phyloP scores from a whole-genome alignment of 2,888 invertebrate species.

The Ptychoptera contaminata region DNA sequence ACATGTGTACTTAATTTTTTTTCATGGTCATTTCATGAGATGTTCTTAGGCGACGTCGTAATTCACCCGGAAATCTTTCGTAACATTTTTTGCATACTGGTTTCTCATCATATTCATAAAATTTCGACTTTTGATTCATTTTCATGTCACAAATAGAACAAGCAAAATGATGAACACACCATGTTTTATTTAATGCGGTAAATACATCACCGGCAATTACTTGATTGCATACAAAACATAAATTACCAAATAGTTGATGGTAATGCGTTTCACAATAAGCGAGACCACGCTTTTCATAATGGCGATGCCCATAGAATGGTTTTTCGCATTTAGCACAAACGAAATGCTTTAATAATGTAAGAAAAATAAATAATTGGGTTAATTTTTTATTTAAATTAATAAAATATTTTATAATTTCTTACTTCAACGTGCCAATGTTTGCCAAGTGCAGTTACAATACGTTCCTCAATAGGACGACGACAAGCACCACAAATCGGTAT shows the following conservation, averaged over 20 bases:
- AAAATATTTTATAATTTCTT: too few relatives aligned
- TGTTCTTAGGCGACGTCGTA: slow-evolving; percentile 79
- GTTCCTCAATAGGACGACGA: slow-evolving; percentile 94
- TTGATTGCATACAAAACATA: slow-evolving; percentile 97
- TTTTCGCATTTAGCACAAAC: slow-evolving; percentile 99
- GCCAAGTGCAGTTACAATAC: slow-evolving; percentile 94
- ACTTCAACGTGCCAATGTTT: slow-evolving; percentile 98
- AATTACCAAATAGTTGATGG: slow-evolving; percentile 95
- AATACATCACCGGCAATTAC: slow-evolving; percentile 96
- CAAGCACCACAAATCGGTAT: slow-evolving; percentile 99
- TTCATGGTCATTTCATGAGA: slow-evolving; percentile 68
- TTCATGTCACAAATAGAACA: slow-evolving; percentile 94
- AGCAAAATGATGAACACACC: slow-evolving; percentile 98
- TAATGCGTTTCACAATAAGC: slow-evolving; percentile 99
- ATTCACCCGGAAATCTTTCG: slow-evolving; percentile 87
- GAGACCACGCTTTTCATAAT: slow-evolving; percentile 95
- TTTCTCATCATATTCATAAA: slow-evolving; percentile 96
- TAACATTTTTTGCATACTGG: slow-evolving; percentile 98
- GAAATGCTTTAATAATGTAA: too few relatives aligned
- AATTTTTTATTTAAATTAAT: not conserved
- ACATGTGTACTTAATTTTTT: slow-evolving; percentile 18
- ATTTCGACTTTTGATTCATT: slow-evolving; percentile 92
- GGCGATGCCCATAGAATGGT: slow-evolving; percentile 96
- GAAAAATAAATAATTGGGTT: too few relatives aligned
- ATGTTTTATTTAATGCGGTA: slow-evolving; percentile 95